Conservation (phyloP, 2,797 vertebrate genomes). For the Tamandua tetradactyla region DNA sequence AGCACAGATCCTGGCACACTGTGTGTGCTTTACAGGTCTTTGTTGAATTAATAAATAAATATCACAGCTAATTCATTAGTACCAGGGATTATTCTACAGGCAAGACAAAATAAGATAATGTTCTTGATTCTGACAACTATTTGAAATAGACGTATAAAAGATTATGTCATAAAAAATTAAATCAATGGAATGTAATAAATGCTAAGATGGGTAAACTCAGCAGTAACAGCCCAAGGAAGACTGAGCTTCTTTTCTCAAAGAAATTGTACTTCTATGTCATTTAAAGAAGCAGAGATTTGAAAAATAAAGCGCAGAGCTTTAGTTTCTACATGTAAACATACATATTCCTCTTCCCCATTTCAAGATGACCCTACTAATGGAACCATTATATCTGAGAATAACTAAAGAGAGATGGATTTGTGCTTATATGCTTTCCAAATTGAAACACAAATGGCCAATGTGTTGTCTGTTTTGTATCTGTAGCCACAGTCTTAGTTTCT, state of each 20-base stretch:
- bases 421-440: slow-evolving; percentile 33
- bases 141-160: not conserved
- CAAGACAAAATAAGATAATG: not conserved
- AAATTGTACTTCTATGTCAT: not conserved
- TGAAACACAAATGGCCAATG: slow-evolving; percentile 27
- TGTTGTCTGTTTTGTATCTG: slow-evolving; percentile 57
- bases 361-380: not conserved
- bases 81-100: not conserved
- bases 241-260: not conserved
- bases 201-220: not conserved
- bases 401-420: not conserved
- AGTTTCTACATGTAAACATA: not conserved
- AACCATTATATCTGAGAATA: not conserved
- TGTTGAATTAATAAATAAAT: not conserved
- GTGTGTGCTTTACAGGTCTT: not conserved
- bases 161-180: not conserved
- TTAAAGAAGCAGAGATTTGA: not conserved
- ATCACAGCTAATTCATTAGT: not conserved
- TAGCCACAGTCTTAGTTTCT: not conserved
- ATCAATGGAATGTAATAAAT: not conserved
- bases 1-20: not conserved
- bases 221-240: not conserved
- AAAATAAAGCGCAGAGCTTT: not conserved
- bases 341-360: not conserved
- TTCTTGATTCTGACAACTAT: not conserved